A percentile compares a stretch with the other conserved stretches of the same genome.
phyloP scores from a whole-genome alignment of 2,797 vertebrate species.

The Austrolebias charrua region DNA sequence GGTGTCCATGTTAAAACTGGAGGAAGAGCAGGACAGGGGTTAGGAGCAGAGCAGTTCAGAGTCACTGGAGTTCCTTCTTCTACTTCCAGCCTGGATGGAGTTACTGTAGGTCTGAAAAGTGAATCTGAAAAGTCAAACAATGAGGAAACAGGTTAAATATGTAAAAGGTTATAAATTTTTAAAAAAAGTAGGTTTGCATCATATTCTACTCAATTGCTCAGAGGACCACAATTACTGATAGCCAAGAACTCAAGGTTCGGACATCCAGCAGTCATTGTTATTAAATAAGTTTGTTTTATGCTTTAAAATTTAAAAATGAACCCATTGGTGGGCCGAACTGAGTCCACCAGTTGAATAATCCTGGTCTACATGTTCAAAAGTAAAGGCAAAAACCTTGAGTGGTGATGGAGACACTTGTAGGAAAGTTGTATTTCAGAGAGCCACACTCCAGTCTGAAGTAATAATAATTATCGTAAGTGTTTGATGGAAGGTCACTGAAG shows the following conservation, averaged over 20 bases:
- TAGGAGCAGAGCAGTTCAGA: conserved; percentile 59
- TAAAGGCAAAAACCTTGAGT: conserved; percentile 42
- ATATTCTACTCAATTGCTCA: too few species aligned
- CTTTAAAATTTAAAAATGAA: too few species aligned
- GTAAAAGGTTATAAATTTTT: neutral
- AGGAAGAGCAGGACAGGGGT: conserved; percentile 57
- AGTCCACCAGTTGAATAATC: too few species aligned
- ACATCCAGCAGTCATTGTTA: too few species aligned
- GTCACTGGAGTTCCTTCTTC: conserved; percentile 59
- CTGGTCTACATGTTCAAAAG: neutral
- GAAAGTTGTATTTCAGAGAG: conserved; percentile 51
- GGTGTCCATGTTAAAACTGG: conserved; percentile 68
- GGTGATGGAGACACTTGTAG: conserved; percentile 28
- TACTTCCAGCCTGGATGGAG: conserved; percentile 48
- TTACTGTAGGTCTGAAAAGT: conserved; percentile 47
- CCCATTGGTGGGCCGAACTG: too few species aligned
- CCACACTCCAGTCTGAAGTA: conserved; percentile 69
- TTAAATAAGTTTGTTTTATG: too few species aligned
- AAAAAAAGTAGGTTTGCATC: neutral
- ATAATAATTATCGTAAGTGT: conserved; percentile 48
- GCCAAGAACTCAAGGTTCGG: too few species aligned
- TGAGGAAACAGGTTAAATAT: neutral
- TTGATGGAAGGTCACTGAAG: conserved; percentile 50
- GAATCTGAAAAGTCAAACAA: conserved; percentile 48
- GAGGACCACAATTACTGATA: too few species aligned